Conservation (phyloP, 2,113 vertebrate species). For the Apistogramma diplotaenia region DNA sequence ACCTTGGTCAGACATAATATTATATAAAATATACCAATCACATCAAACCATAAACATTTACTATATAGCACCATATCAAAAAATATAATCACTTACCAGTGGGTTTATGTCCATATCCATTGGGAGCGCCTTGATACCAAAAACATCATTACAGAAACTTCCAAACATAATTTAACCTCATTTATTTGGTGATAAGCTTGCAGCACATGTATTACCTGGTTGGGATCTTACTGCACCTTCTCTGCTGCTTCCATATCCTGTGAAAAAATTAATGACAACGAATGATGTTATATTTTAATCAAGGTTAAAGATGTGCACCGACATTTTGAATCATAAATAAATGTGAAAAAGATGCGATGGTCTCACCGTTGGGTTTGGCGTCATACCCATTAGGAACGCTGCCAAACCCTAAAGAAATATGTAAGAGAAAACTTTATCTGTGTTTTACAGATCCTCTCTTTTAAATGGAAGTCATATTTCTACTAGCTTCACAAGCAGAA, state of each 20-base stretch:
- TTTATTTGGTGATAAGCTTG: not conserved
- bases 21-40: not conserved
- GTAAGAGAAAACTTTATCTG: not conserved
- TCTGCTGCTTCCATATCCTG: conserved; percentile 49
- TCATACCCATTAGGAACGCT: conserved; percentile 47
- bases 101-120: conserved; percentile 49
- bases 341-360: not conserved
- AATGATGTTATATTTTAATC: not conserved
- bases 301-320: not conserved
- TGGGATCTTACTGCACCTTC: conserved; percentile 29
- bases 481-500: not conserved
- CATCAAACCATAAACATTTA: not conserved
- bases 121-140: conserved; percentile 23
- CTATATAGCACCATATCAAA: not conserved
- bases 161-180: not conserved
- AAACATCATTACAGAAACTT: not conserved
- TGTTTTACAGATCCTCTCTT: not conserved
- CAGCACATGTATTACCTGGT: conserved; percentile 20
- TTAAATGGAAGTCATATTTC: not conserved
- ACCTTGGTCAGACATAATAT: conserved; percentile 22
- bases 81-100: conserved; percentile 28
- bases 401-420: conserved; percentile 39
- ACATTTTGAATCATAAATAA: not conserved
- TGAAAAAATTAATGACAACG: not conserved
- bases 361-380: conserved; percentile 42